Conservation (phyloP, 1,140 invertebrate genomes). For the Calliopsis andreniformis region DNA sequence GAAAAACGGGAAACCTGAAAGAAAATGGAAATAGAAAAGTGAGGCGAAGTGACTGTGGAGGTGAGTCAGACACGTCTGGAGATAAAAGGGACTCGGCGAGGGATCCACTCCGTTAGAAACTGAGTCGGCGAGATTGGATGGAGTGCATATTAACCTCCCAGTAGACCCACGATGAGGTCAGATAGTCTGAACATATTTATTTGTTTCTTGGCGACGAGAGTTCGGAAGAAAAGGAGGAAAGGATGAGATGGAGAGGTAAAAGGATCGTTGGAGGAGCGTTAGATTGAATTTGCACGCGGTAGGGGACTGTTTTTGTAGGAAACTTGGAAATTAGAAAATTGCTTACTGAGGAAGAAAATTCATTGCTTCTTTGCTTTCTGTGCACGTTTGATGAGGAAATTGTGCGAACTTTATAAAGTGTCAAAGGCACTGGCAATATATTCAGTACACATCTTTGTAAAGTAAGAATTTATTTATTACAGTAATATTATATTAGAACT, state of each 20-base stretch:
- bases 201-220: conserved; percentile 8
- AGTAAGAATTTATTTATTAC: too few species aligned
- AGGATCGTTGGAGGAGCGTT: too few species aligned
- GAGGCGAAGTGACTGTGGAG: neutral
- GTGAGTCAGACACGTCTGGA: conserved; percentile 18
- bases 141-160: conserved; percentile 39
- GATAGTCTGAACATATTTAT: conserved; percentile 34
- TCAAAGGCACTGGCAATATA: too few species aligned
- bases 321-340: conserved; percentile 8
- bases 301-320: neutral
- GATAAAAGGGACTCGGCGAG: conserved; percentile 29
- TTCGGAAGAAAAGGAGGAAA: neutral
- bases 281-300: neutral
- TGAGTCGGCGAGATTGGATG: conserved; percentile 32
- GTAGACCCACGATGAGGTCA: conserved; percentile 27
- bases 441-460: too few species aligned
- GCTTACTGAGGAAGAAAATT: neutral
- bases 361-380: neutral
- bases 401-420: too few species aligned
- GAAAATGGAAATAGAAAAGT: conserved; percentile 21
- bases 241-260: neutral
- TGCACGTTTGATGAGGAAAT: neutral
- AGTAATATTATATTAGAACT: too few species aligned
- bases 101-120: conserved; percentile 30
- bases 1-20: neutral